Conservation (phyloP, 1,140 invertebrate species). For the Cydia amplana region DNA sequence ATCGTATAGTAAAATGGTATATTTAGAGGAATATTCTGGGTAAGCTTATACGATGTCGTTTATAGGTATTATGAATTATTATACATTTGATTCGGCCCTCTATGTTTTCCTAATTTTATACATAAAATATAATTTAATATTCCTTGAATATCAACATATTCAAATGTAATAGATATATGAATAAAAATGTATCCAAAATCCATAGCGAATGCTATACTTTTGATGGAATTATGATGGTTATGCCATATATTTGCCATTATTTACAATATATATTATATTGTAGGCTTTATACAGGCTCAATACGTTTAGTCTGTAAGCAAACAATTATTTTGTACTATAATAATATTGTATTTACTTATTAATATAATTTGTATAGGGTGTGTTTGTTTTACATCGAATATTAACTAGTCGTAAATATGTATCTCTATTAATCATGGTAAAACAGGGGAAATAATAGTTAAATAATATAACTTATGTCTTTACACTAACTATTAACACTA, state of each 20-base stretch:
- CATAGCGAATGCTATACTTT: neutral
- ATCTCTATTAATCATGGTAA: slow-evolving; percentile 12
- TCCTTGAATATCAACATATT: neutral
- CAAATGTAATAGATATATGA: neutral
- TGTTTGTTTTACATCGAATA: slow-evolving; percentile 32
- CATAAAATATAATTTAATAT: neutral
- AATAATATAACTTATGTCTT: neutral
- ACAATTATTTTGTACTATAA: slow-evolving; percentile 7
- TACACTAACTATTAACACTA: neutral
- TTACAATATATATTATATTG: slow-evolving; percentile 18
- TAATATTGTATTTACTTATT: neutral
- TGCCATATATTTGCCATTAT: slow-evolving; percentile 33
- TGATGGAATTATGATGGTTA: slow-evolving; percentile 34
- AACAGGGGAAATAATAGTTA: slow-evolving; percentile 28
- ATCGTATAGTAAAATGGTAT: neutral
- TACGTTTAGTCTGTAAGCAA: neutral
- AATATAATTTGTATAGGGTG: slow-evolving; percentile 12
- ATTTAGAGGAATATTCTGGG: neutral
- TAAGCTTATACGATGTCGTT: neutral
- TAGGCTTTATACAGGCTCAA: slow-evolving; percentile 15
- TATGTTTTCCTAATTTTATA: too few species aligned
- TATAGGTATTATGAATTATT: neutral
- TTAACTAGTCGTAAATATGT: slow-evolving; percentile 33
- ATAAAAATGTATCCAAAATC: neutral
- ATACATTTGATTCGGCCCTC: neutral